Evolutionary conservation across 92 coral and sea anemone species (phyloP).

Genomic region (Palythoa heliodiscus): DNA sequence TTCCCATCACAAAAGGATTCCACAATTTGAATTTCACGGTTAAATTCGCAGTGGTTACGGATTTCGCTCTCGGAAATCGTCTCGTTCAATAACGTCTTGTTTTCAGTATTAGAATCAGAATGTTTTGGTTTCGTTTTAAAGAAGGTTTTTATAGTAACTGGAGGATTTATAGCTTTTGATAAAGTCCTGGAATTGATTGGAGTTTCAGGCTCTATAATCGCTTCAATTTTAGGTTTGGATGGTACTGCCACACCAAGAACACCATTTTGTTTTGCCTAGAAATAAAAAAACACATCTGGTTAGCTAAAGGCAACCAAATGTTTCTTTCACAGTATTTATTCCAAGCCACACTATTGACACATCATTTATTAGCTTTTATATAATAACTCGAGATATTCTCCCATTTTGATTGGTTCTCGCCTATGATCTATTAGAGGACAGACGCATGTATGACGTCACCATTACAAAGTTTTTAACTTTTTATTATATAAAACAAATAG

Average conservation of each 20-base stretch:
- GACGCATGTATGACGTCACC: too few species aligned
- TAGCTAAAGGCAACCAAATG: too few species aligned
- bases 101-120: neutral
- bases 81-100: neutral
- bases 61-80: neutral
- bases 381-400: too few species aligned
- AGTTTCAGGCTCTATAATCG: conserved; percentile 66
- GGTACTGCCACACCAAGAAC: conserved; percentile 61
- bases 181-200: conserved; percentile 76
- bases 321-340: too few species aligned
- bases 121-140: conserved; percentile 63
- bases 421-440: too few species aligned
- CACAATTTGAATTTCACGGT: neutral
- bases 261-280: conserved; percentile 73
- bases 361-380: too few species aligned
- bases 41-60: neutral
- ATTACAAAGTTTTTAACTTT: too few species aligned
- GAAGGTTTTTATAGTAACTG: conserved; percentile 83
- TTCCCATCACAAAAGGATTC: conserved; percentile 4
- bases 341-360: too few species aligned
- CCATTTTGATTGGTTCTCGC: too few species aligned
- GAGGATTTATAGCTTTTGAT: conserved; percentile 86
- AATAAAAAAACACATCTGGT: neutral
- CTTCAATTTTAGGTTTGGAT: conserved; percentile 48
- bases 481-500: too few species aligned